Base-by-base conservation (phyloP, 2,797 vertebrate genomes). In the Linurgus olivaceus region DNA sequence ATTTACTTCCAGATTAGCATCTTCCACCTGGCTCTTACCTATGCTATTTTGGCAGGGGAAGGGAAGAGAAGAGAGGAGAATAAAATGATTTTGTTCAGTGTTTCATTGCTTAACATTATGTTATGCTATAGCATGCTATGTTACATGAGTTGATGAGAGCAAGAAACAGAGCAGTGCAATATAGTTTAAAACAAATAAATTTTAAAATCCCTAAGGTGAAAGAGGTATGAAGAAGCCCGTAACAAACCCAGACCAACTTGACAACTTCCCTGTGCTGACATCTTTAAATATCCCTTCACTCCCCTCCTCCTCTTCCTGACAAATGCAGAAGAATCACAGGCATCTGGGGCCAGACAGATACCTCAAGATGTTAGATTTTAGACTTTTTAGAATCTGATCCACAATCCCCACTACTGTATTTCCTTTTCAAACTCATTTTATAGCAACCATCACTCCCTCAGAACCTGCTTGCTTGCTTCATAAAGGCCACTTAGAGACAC, bases 371-470 rank as follows among this genome's bases (percentile, higher is more conserved):
- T 58, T 83, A 62, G 72, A 72, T 86, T 40, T 9, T 29, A 54
- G 66, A 42, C 55, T 33, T 88, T 93, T 90, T 83, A 84, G 88
- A 93, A 84, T 63, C 28, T 62, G 45, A 86, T 86, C 79, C 75
- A 52, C 51, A 83, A 66, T n/a, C 90, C 62, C 51, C 51, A 42
- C 73, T 88, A 86, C 75, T 65, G n/a, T 86, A 75, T 84, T 88
- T 94, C 78, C 51, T 91, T 83, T 86, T 75, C 78, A 90, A 73
- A 88, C 66, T 75, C 15, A 63, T 86, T 90, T 93, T 93, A 45
- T 66, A 63, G 71, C 40, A 93, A 45, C 54, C 50, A 68, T 38
- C 37, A 83, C n/a, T 86, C 61, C 81, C 55, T 90, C 51, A 75
- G 62, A 94, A 93, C 51, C 62, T 72, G 33, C 68, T 88, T 81